These are phyloP conservation scores for Callosobruchus maculatus DNA, from an alignment of 2,888 invertebrate genomes.

Conservation along the genomic window DNA sequence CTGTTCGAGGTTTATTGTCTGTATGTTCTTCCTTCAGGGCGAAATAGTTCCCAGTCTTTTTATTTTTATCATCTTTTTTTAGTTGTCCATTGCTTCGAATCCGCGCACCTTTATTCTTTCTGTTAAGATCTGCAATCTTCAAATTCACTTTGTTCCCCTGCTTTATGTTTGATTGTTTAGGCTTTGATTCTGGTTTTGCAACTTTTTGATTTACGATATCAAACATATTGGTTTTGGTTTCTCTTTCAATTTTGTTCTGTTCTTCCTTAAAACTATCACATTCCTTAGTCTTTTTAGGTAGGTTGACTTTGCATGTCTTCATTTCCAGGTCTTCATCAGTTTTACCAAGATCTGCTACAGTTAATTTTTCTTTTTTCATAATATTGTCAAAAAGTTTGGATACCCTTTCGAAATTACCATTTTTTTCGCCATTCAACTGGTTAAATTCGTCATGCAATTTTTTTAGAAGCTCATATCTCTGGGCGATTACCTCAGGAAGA, in stretches of 20 bases:
- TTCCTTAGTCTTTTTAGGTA: background rate
- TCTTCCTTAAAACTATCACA: background rate
- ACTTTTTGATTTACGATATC: background rate
- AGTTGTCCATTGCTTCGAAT: too few relatives aligned
- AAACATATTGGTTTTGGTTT: background rate
- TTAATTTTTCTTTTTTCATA: background rate
- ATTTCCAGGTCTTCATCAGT: background rate
- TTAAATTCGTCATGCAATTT: slow-evolving; percentile 9
- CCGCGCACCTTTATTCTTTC: too few relatives aligned
- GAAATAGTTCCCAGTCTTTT: too few relatives aligned
- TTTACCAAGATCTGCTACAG: background rate
- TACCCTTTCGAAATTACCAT: slow-evolving; percentile 2
- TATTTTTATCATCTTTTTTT: background rate
- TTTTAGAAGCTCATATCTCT: slow-evolving; percentile 7
- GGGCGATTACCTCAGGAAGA: slow-evolving; percentile 1
- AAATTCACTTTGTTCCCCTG: background rate
- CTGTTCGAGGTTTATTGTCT: too few relatives aligned
- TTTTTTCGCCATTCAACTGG: background rate
- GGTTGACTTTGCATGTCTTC: background rate
- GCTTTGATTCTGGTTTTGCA: background rate
- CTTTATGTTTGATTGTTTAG: background rate
- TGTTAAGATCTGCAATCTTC: background rate
- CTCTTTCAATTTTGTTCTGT: background rate
- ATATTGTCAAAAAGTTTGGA: background rate
- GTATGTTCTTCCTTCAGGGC: too few relatives aligned